These are phyloP conservation scores for Mobula hypostoma DNA, from an alignment of 2,113 vertebrate genomes.

Conservation along the genomic window DNA sequence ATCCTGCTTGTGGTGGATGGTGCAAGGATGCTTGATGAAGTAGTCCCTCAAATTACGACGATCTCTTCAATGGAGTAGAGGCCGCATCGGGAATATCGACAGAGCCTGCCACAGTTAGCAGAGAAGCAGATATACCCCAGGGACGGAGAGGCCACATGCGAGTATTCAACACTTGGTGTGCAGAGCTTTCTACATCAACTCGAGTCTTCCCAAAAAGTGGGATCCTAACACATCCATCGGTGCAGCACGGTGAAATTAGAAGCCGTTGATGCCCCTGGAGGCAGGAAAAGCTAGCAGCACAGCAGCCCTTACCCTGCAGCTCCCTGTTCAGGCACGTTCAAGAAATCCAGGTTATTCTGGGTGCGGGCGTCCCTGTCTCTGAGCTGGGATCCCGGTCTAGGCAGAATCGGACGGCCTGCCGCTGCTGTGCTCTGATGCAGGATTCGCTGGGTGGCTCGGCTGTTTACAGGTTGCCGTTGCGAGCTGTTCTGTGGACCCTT, in stretches of 20 bases:
- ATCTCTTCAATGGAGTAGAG: too few species aligned
- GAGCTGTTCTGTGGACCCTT: slow-evolving; percentile 53
- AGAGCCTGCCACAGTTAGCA: neutral
- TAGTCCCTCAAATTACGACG: too few species aligned
- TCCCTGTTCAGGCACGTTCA: slow-evolving; percentile 88
- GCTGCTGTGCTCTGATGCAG: slow-evolving; percentile 50
- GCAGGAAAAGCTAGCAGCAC: neutral
- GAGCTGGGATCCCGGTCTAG: slow-evolving; percentile 56
- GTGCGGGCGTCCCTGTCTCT: slow-evolving; percentile 60
- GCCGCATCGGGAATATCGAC: neutral
- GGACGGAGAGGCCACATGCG: neutral
- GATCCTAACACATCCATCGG: neutral
- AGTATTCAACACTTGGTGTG: neutral
- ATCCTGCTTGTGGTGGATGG: too few species aligned
- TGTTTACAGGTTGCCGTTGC: slow-evolving; percentile 55
- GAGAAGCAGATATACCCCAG: neutral
- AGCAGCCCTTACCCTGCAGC: slow-evolving; percentile 82
- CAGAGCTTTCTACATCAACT: neutral
- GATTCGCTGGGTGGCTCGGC: slow-evolving; percentile 55
- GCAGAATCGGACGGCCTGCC: slow-evolving; percentile 65
- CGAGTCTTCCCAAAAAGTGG: neutral
- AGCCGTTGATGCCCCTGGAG: neutral
- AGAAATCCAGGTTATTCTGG: slow-evolving; percentile 78
- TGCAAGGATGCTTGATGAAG: too few species aligned
- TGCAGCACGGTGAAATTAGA: neutral